These are phyloP conservation scores for Endotricha flammealis DNA, from an alignment of 2,888 invertebrate genomes.

Conservation along the genomic window DNA sequence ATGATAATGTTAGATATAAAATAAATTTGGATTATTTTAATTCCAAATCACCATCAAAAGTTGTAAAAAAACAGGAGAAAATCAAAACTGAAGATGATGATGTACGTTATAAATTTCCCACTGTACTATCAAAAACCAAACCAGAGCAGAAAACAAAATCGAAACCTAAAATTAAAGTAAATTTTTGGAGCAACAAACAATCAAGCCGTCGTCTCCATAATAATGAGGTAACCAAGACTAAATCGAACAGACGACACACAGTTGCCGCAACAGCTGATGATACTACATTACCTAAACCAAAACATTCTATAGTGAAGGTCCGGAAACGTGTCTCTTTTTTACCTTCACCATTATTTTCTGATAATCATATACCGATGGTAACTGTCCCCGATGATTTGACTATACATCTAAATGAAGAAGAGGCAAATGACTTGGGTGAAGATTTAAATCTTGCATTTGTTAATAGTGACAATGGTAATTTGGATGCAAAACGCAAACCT, in stretches of 20 bases:
- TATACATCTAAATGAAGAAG: constrained; percentile 70
- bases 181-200: constrained; percentile 67
- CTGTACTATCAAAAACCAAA: constrained; percentile 40
- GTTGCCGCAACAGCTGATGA: constrained; percentile 35
- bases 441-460: constrained; percentile 56
- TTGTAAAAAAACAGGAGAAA: constrained; percentile 27
- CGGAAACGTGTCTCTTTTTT: constrained; percentile 65
- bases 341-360: constrained; percentile 63
- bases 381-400: constrained; percentile 72
- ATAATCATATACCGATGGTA: constrained; percentile 70
- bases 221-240: constrained; percentile 32
- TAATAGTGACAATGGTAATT: constrained; percentile 32
- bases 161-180: constrained; percentile 65
- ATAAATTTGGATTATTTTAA: constrained; percentile 52
- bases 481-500: constrained; percentile 37
- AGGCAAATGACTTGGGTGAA: constrained; percentile 59
- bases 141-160: constrained; percentile 47
- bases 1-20: constrained; percentile 63
- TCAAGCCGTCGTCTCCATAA: constrained; percentile 41
- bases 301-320: constrained; percentile 48
- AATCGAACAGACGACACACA: constrained; percentile 50
- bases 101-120: constrained; percentile 58
- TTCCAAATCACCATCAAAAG: constrained; percentile 30
- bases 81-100: constrained; percentile 47
- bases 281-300: constrained; percentile 33